Conservation (phyloP, 2,113 vertebrate genomes). For the Psittacula cyanocephala region DNA sequence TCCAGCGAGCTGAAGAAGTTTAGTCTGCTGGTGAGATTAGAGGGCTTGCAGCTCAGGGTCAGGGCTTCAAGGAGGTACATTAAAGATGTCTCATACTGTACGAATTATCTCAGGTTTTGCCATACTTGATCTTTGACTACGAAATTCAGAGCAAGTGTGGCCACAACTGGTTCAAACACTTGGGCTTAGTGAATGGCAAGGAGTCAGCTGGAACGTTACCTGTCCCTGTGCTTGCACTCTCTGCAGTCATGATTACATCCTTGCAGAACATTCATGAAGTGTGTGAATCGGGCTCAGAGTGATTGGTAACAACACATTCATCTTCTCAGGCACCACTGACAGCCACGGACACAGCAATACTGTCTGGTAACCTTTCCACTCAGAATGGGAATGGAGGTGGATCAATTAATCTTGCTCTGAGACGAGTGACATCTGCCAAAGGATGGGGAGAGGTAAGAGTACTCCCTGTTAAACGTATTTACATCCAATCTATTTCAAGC, state of each 20-base stretch:
- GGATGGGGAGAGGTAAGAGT: slow-evolving; percentile 93
- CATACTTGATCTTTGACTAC: not conserved
- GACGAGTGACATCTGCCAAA: slow-evolving; percentile 90
- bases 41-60: not conserved
- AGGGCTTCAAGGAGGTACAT: not conserved
- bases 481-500: not conserved
- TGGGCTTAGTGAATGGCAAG: not conserved
- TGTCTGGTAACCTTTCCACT: slow-evolving; percentile 95
- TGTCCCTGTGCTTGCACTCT: not conserved
- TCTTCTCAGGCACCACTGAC: slow-evolving; percentile 89
- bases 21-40: not conserved
- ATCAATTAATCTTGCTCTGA: slow-evolving; percentile 89
- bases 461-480: not conserved
- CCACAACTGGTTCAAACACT: not conserved
- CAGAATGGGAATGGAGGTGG: slow-evolving; percentile 97
- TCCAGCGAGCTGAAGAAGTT: not conserved
- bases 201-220: accelerated
- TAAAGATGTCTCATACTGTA: not conserved
- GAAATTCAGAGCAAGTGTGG: not conserved
- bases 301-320: not conserved
- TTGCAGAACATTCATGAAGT: not conserved
- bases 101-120: not conserved
- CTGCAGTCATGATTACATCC: not conserved
- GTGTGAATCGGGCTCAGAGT: not conserved
- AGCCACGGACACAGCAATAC: slow-evolving; percentile 91